phyloP scores from a whole-genome alignment of 2,797 vertebrate species.

The Bradypodion ventrale region DNA sequence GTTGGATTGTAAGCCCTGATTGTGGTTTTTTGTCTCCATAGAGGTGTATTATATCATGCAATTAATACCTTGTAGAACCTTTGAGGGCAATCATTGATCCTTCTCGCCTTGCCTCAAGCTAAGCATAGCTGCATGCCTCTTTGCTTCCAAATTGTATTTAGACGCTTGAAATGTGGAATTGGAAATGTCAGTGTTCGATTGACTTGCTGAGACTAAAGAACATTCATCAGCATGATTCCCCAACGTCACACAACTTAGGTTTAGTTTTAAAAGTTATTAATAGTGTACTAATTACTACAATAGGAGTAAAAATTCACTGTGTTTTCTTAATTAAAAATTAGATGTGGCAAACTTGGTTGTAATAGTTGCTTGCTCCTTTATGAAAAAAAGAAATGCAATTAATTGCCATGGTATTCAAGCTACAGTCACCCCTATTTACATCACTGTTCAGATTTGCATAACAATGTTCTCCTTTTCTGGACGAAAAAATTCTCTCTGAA shows the following conservation, averaged over 20 bases:
- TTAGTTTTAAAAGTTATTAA: slow-evolving; percentile 2
- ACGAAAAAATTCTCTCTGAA: not conserved
- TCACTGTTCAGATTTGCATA: not conserved
- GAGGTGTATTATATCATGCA: not conserved
- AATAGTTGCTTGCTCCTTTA: not conserved
- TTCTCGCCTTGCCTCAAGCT: not conserved
- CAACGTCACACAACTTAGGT: not conserved
- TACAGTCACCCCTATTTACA: not conserved
- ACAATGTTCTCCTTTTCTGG: not conserved
- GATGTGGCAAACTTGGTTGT: not conserved
- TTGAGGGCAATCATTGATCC: not conserved
- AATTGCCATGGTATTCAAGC: slow-evolving; percentile 25
- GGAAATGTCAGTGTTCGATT: not conserved
- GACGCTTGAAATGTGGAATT: not conserved
- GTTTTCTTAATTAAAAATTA: slow-evolving; percentile 39
- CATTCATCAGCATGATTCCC: not conserved
- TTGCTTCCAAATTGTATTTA: not conserved
- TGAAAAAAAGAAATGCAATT: slow-evolving; percentile 2
- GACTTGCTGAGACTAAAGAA: slow-evolving; percentile 14
- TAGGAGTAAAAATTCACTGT: not conserved
- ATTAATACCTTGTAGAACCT: not conserved
- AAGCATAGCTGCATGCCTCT: not conserved
- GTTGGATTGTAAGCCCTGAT: not conserved
- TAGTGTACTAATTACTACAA: slow-evolving; percentile 24
- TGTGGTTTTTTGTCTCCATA: not conserved